Evolutionary conservation across 2,888 invertebrate species (phyloP), one percentile per base, ranked within the genome.

Genomic region (Ormyrus labotus): DNA sequence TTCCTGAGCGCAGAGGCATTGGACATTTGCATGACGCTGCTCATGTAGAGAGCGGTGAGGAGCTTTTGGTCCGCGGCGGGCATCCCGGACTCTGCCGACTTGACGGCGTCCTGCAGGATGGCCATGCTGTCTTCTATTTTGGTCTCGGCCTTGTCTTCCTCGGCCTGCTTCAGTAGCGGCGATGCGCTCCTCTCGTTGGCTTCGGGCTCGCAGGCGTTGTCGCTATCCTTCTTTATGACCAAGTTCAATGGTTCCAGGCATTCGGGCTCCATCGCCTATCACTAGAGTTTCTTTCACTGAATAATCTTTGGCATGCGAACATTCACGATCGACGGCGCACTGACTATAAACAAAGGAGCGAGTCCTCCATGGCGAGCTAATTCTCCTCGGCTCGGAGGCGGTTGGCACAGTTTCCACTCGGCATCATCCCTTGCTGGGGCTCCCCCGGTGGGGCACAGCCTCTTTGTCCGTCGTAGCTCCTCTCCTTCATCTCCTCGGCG

Each of bases 171-270:
- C 81, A 48, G 61, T 51, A 34, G 34, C 34, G 71, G 57, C n/a
- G 63, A 19, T 13, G 11, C 48, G 10, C 34, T 63, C 19, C 7
- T 84, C 81, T 81, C 57, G 72, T 60, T 51, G 19, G 48, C 9
- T 63, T 75, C 19, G 50, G 67, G 69, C 9, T 83, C 82, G 53
- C 73, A 78, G 58, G 76, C 82, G 68, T 80, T 81, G 34, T 34
- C 4, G 53, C 81, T 84, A 84, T 89, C 86, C 86, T 92, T 92
- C 86, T 91, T 91, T 82, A 92, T 92, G 85, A 92, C 91, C 86
- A 92, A 90, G 91, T 93, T 93, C 91, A 93, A 91, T 91, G 93
- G 92, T 82, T 90, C 90, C 85, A 88, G 85, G 81, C 88, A 90
- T 85, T 90, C 90, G 88, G 90, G 88, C 90, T 91, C 91, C 91